Percentiles rank a stretch among this genome's conserved stretches.
phyloP scores from a whole-genome alignment of 1,140 invertebrate genomes.

The Pseudomyrmex flavicornis region DNA sequence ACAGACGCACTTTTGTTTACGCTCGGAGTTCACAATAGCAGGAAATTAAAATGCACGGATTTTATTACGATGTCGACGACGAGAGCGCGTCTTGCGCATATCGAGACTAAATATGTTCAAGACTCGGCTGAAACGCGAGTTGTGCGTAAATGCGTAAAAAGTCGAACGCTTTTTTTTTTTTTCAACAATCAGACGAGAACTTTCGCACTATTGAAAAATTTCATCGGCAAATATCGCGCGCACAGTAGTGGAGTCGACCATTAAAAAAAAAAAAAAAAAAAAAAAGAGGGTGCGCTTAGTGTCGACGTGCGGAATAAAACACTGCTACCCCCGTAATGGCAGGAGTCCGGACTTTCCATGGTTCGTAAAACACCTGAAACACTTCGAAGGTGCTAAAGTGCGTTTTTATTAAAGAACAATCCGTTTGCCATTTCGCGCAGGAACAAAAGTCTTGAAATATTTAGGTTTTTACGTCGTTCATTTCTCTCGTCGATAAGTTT shows the following conservation, averaged over 20 bases:
- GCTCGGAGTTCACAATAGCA: background rate
- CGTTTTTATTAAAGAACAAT: constrained; percentile 29
- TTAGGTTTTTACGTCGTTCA: background rate
- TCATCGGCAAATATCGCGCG: background rate
- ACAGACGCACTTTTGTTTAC: background rate
- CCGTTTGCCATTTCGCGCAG: background rate
- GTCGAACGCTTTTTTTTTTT: background rate
- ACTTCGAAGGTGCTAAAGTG: background rate
- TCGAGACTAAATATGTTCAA: background rate
- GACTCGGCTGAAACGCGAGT: background rate
- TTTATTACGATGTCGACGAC: background rate
- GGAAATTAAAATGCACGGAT: background rate
- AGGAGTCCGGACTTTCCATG: constrained; percentile 2
- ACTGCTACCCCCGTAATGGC: constrained; percentile 5
- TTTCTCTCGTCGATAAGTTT: background rate
- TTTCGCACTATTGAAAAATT: constrained; percentile 10
- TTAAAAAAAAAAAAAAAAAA: background rate
- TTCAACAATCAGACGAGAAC: background rate
- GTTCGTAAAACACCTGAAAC: constrained; percentile 28
- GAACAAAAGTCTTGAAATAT: background rate
- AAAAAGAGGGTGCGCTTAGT: constrained; percentile 7
- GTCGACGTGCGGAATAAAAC: constrained; percentile 21
- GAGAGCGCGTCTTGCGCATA: background rate
- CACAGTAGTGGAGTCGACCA: background rate
- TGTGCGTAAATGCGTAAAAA: background rate